Evolutionary conservation across 2,888 invertebrate genomes (phyloP), one percentile per base, ranked within the genome.

Genomic region (Himalopsyche kuldschensis): DNA sequence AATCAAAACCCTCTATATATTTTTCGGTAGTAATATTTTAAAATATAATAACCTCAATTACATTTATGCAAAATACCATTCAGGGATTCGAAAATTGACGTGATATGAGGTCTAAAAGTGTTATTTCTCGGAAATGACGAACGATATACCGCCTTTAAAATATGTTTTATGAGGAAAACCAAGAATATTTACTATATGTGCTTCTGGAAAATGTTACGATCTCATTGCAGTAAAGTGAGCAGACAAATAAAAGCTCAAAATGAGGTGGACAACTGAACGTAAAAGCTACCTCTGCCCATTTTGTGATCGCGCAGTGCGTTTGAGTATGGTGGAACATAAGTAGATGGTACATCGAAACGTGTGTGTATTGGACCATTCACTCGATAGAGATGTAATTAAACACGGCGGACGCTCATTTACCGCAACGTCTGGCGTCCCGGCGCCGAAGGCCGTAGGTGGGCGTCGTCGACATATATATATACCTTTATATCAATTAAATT

Each of bases 311-410:
- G 15, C 27, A 69, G 69, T 69, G 69, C 69, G 69, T 69, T 69
- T 69, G 69, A 69, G 69, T 69, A 30, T 30, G 69, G 20, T 15
- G 69, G 24, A 30, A 69, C 69, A 69, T 69, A 69, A 69, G 69
- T 69, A 69, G 27, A 15, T 69, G 69, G 27, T 69, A 69, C 69
- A 27, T 69, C 11, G 69, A 69, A 69, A 24, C 69, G 69, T 69
- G 31, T 41, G 76, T 32, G 76, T 41, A 76, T 41, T 76, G 76
- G 35, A 76, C 76, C 35, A 76, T 76, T 76, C 76, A 76, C 35
- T 76, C 76, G 78, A 46, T 78, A 78, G 78, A 78, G 78, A 78
- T 78, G 78, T 78, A 78, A 78, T 78, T 78, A 78, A 78, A 78
- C 78, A 46, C 46, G 78, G 41, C 78, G 46, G 46, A 46, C 78